Conservation (phyloP, 2,888 invertebrate species). For the Stegophylla sp. region DNA sequence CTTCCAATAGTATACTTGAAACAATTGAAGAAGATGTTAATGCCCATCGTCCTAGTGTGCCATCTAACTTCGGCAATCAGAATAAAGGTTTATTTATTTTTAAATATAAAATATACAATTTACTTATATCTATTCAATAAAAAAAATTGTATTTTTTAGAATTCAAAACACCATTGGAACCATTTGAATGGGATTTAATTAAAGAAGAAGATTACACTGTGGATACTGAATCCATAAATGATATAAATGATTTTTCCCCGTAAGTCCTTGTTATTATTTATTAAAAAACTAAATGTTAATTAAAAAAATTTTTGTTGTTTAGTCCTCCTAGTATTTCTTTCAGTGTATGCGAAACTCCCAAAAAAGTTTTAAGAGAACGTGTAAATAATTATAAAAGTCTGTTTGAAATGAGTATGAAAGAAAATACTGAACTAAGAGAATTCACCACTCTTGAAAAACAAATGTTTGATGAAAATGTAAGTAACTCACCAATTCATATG, state of each 20-base stretch:
- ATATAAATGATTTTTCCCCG: slow-evolving; percentile 43
- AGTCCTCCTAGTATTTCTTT: slow-evolving; percentile 20
- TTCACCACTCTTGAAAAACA: slow-evolving; percentile 72
- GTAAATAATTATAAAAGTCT: slow-evolving; percentile 46
- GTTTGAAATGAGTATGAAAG: slow-evolving; percentile 54
- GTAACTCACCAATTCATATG: no score
- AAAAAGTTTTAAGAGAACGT: slow-evolving; percentile 51
- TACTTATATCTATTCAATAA: not conserved
- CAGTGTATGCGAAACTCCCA: slow-evolving; percentile 48
- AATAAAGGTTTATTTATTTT: slow-evolving; percentile 32
- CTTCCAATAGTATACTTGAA: slow-evolving; percentile 42
- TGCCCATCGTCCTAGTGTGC: slow-evolving; percentile 40
- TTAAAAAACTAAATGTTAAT: not conserved
- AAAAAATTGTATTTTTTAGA: slow-evolving; percentile 60
- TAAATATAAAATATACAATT: not conserved
- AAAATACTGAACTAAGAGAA: slow-evolving; percentile 67
- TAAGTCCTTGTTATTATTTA: slow-evolving; percentile 16
- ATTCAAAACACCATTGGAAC: slow-evolving; percentile 64
- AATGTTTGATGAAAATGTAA: slow-evolving; percentile 66
- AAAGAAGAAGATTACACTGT: slow-evolving; percentile 62
- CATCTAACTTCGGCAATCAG: slow-evolving; percentile 40
- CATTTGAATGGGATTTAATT: slow-evolving; percentile 65
- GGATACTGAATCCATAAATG: slow-evolving; percentile 46
- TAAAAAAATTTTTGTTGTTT: not conserved
- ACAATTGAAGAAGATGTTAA: slow-evolving; percentile 56